phyloP scores from a whole-genome alignment of 2,797 vertebrate species.

The Artibeus jamaicensis region DNA sequence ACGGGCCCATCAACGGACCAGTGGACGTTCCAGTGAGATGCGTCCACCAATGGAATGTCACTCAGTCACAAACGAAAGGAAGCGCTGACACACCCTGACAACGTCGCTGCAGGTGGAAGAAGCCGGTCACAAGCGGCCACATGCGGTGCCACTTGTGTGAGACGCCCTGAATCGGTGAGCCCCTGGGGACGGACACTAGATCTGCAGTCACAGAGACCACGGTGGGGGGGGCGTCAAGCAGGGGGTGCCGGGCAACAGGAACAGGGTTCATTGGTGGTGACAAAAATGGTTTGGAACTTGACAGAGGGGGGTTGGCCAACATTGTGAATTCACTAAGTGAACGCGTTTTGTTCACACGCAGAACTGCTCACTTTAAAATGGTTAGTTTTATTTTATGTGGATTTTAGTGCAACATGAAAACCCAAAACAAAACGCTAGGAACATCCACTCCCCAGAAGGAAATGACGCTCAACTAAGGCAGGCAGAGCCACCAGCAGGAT shows the following conservation, averaged over 20 bases:
- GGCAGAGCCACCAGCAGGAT: rapidly evolving
- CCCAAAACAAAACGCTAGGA: neutral
- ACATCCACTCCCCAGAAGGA: neutral
- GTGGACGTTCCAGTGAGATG: rapidly evolving
- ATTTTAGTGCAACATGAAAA: neutral
- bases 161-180: rapidly evolving
- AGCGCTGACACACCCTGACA: neutral
- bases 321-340: rapidly evolving
- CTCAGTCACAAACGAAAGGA: rapidly evolving
- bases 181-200: neutral
- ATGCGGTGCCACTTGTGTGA: rapidly evolving
- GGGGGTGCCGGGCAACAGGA: rapidly evolving
- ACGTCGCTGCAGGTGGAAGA: rapidly evolving
- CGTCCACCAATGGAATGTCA: rapidly evolving
- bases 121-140: neutral
- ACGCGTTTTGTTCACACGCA: neutral
- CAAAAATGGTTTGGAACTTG: neutral
- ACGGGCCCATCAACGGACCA: rapidly evolving
- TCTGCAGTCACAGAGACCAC: rapidly evolving
- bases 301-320: rapidly evolving
- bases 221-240: rapidly evolving
- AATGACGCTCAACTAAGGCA: rapidly evolving
- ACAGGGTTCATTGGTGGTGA: neutral
- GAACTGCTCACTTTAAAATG: neutral
- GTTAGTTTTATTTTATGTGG: no score